phyloP scores from a whole-genome alignment of 1,140 invertebrate genomes.

The Pseudomyrmex flavicornis region DNA sequence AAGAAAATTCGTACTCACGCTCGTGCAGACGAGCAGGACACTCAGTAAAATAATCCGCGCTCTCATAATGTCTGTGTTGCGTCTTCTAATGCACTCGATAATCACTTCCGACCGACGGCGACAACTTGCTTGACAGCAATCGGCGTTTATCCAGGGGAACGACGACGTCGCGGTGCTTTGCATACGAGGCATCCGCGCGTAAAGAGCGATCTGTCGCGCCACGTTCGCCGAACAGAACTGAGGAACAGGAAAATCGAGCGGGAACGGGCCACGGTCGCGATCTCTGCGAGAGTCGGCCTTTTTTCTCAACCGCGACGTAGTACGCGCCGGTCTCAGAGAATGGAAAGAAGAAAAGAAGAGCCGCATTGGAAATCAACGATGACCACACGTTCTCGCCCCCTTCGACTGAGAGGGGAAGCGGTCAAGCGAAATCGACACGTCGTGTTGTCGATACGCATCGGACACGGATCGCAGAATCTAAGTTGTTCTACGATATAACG shows the following conservation, averaged over 20 bases:
- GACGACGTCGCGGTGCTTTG: slow-evolving; percentile 19
- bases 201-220: slow-evolving; percentile 18
- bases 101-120: slow-evolving; percentile 26
- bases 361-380: slow-evolving; percentile 10
- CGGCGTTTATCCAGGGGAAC: slow-evolving; percentile 19
- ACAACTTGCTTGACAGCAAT: background rate
- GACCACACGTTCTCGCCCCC: background rate
- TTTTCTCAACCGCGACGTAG: background rate
- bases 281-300: slow-evolving; percentile 41
- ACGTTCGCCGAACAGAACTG: slow-evolving; percentile 43
- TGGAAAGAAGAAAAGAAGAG: background rate
- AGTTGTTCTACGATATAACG: slow-evolving; percentile 77
- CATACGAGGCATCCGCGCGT: slow-evolving; percentile 8
- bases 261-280: slow-evolving; percentile 1
- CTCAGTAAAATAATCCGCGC: slow-evolving; percentile 33
- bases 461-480: slow-evolving; percentile 62
- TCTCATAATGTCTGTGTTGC: slow-evolving; percentile 49
- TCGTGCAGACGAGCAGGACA: slow-evolving; percentile 47
- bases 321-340: background rate
- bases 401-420: slow-evolving; percentile 25
- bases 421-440: slow-evolving; percentile 61
- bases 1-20: slow-evolving; percentile 57
- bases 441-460: slow-evolving; percentile 17
- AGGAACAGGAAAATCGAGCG: slow-evolving; percentile 50
- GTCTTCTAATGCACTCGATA: slow-evolving; percentile 7